Percentiles rank a stretch among this genome's conserved stretches.
phyloP scores from a whole-genome alignment of 2,888 invertebrate genomes.

The Cantharis nigra region DNA sequence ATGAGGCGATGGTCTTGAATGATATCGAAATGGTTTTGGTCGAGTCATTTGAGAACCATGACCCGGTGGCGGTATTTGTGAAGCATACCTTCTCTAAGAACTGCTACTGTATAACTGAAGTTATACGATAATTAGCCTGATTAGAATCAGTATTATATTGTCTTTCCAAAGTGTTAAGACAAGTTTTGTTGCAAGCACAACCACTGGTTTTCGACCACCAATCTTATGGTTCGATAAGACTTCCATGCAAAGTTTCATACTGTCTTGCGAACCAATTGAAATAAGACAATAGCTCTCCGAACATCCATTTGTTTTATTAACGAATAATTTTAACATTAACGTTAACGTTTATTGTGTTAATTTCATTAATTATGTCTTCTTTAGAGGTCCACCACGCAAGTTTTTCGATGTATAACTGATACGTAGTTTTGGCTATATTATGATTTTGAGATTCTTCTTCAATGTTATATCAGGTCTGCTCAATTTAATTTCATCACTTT shows the following conservation, averaged over 20 bases:
- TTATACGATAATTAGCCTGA: constrained; percentile 60
- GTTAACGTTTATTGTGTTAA: constrained; percentile 83
- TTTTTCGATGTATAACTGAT: constrained; percentile 96
- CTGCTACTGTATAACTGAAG: too few species aligned
- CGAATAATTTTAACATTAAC: constrained; percentile 99
- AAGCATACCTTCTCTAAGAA: too few species aligned
- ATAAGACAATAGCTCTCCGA: constrained; percentile 98
- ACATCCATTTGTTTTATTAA: constrained; percentile 97
- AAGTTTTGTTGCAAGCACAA: constrained; percentile 94
- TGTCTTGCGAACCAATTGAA: constrained; percentile 89
- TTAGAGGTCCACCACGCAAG: constrained; percentile 99
- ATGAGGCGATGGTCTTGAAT: constrained; percentile 65
- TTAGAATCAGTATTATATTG: constrained; percentile 66
- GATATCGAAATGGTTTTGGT: constrained; percentile 54
- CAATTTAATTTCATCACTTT: too few species aligned
- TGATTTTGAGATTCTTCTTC: constrained; percentile 71
- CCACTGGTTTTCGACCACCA: constrained; percentile 93
- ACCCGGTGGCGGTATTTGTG: constrained; percentile 49
- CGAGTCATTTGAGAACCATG: constrained; percentile 62
- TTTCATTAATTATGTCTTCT: constrained; percentile 89
- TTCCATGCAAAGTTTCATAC: constrained; percentile 88
- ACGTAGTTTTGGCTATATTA: constrained; percentile 74
- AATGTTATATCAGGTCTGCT: constrained; percentile 36
- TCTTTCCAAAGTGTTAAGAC: constrained; percentile 80
- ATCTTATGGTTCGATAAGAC: constrained; percentile 93